Percentiles rank a stretch among this genome's conserved stretches.
Evolutionary conservation across 37 sponge, comb jelly and placozoan species (phyloP).

Genomic region (Aplysina aerophoba): DNA sequence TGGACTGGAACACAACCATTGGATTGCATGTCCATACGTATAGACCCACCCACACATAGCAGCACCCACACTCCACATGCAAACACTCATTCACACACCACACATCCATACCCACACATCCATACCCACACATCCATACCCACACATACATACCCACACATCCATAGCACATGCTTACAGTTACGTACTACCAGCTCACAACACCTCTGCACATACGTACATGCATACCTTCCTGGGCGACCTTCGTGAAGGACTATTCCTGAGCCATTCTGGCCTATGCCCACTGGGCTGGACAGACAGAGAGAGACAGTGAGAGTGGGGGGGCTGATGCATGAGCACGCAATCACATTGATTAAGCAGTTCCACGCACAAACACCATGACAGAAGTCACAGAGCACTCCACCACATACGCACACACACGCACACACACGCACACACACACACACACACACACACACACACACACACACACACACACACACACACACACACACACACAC

Average conservation of each 20-base stretch:
- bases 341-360: neutral
- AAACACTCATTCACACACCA: no score
- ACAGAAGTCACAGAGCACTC: conserved; percentile 13
- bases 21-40: neutral
- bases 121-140: no score
- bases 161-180: no score
- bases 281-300: neutral
- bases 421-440: conserved; percentile 18
- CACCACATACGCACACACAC: conserved; percentile 33
- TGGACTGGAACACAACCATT: neutral
- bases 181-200: no score
- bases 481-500: conserved; percentile 30
- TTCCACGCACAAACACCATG: conserved; percentile 10
- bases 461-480: conserved; percentile 22
- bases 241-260: neutral
- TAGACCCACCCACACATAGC: conserved; percentile 4
- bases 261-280: neutral
- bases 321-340: neutral
- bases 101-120: no score
- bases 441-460: conserved; percentile 23
- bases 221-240: neutral
- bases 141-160: no score
- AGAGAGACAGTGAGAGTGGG: conserved; percentile 31
- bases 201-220: neutral
- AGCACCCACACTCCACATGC: conserved; percentile 16